Evolutionary conservation across 2,113 vertebrate species (phyloP).

Genomic region (Globicephala melas): DNA sequence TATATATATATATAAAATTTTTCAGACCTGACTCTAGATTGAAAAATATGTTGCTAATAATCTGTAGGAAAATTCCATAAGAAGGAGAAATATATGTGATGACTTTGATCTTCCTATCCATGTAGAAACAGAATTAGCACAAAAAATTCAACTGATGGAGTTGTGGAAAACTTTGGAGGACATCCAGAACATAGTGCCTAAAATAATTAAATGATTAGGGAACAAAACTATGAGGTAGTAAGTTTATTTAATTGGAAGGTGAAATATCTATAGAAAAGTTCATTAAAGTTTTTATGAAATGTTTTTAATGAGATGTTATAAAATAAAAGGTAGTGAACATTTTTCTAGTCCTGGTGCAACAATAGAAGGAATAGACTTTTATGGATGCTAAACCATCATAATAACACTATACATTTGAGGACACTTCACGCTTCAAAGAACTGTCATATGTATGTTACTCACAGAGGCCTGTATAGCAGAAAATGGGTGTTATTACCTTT

Average conservation of each 20-base stretch:
- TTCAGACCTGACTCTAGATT: neutral
- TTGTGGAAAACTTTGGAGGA: neutral
- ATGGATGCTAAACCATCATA: neutral
- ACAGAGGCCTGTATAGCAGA: neutral
- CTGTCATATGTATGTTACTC: neutral
- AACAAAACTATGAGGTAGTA: neutral
- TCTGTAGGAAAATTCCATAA: neutral
- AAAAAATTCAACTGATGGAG: neutral
- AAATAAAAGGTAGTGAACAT: slow-evolving; percentile 8
- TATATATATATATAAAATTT: neutral
- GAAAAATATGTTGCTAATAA: neutral
- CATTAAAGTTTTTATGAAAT: slow-evolving; percentile 31
- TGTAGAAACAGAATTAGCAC: neutral
- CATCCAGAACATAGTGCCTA: neutral
- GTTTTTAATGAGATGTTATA: slow-evolving; percentile 24
- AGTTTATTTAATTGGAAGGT: slow-evolving; percentile 27
- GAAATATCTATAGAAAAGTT: slow-evolving; percentile 20
- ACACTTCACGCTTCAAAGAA: neutral
- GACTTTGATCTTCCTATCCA: neutral
- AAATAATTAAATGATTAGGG: neutral
- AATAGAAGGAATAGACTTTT: neutral
- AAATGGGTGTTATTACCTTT: neutral
- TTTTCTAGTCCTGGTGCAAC: neutral
- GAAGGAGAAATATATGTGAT: neutral
- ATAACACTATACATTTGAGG: neutral